A percentile compares a stretch with the other conserved stretches of the same genome.
phyloP scores from a whole-genome alignment of 2,888 invertebrate genomes.

The Homarus gammarus region DNA sequence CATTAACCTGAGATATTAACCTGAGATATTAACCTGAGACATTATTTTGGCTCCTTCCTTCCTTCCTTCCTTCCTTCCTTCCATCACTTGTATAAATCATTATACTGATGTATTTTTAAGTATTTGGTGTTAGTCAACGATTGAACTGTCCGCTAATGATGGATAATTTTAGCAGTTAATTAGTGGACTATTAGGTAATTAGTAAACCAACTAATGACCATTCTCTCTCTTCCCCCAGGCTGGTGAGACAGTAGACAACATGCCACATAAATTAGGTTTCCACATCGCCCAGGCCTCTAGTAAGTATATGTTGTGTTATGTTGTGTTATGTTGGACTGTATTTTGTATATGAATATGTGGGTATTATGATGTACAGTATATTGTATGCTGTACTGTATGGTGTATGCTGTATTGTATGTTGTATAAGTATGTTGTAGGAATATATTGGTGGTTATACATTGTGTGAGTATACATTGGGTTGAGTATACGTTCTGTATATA shows the following conservation, averaged over 20 bases:
- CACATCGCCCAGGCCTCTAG: conserved; percentile 32
- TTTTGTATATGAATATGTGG: no score
- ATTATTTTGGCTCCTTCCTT: no score
- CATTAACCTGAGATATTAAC: no score
- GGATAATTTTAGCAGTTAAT: background rate
- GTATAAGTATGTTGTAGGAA: background rate
- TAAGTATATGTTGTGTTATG: conserved; percentile 4
- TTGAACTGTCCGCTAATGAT: background rate
- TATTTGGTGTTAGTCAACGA: background rate
- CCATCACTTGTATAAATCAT: no score
- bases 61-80: conserved; percentile 23
- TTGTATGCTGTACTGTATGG: background rate
- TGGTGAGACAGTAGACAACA: conserved; percentile 7
- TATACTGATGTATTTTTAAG: background rate
- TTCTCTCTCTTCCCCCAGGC: background rate
- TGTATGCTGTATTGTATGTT: background rate
- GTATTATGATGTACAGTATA: background rate
- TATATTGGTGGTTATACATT: background rate
- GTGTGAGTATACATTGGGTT: background rate
- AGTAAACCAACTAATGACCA: background rate
- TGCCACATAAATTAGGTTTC: conserved; percentile 25
- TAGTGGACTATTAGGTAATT: background rate
- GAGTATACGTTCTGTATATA: background rate
- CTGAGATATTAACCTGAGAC: no score
- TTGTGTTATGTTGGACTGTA: background rate